A percentile compares a stretch with the other conserved stretches of the same genome.
These are phyloP conservation scores for Halcyon leucocephala DNA, from an alignment of 2,797 vertebrate species.

Conservation along the genomic window DNA sequence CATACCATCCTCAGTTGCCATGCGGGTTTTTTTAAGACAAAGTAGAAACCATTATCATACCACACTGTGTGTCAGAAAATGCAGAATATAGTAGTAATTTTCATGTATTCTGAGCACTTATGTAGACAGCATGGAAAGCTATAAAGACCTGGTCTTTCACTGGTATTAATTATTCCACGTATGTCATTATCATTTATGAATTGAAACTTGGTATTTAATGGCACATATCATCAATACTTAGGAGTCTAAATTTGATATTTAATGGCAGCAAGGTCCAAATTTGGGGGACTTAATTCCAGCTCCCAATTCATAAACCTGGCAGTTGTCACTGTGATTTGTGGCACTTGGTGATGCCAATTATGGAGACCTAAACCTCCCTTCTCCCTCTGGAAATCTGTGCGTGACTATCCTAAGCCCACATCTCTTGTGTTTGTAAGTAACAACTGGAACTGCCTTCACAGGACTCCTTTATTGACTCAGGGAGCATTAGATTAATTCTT, in stretches of 20 bases:
- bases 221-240: background rate
- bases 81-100: background rate
- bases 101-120: background rate
- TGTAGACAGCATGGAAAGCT: background rate
- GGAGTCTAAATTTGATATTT: background rate
- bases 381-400: background rate
- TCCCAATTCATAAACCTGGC: conserved; percentile 28
- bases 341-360: conserved; percentile 33
- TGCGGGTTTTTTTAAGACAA: background rate
- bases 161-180: background rate
- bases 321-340: conserved; percentile 50
- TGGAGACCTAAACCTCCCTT: background rate
- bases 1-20: background rate
- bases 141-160: background rate
- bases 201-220: conserved; percentile 1
- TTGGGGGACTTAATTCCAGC: background rate
- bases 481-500: conserved; percentile 50
- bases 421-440: background rate
- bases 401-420: background rate
- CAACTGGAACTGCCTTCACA: background rate
- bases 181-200: background rate
- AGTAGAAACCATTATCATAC: background rate
- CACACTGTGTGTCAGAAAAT: background rate
- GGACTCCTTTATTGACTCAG: conserved; percentile 30
- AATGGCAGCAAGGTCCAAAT: conserved; percentile 2